Evolutionary conservation across 1,140 invertebrate species (phyloP), one percentile per base, ranked within the genome.

Genomic region (Brachionus plicatilis): DNA sequence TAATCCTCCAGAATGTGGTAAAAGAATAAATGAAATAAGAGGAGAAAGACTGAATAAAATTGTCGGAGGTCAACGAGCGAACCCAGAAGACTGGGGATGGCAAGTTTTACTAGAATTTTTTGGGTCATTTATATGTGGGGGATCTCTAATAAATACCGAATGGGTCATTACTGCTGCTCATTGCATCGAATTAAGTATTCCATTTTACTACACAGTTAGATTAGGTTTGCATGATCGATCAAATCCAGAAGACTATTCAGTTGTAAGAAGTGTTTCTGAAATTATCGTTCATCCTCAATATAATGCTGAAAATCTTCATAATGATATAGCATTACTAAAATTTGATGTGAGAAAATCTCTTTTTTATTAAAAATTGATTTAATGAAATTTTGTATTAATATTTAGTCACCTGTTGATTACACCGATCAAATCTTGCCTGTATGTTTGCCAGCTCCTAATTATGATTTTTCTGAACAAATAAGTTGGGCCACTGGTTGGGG

Each of bases 121-220:
- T 4, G 27, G 27, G 27, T 41, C 50, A 65, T 68, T 82, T 47
- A 43, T 2, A 1, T 82, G 79, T 47, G 79, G 92, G n/a, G 93
- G 92, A 47, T 90, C 90, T 8, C 86, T 93, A 3, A 91, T 93
- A 56, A 91, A 89, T 84, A 89, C 90, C 53, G 88, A 91, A 17
- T 93, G 93, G 86, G 90, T 93, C 0, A 65, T 94, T 14, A 93
- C 93, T 0, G 93, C 93, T 4, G 93, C 92, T 1, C 93, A 93
- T 86, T 93, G 93, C 85, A 45, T 68, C 70, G 86, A 20, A 8
- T 20, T 87, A 3, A 43, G n/a, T n/a, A 14, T 12, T 47, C 33
- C 79, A 56, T 29, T 12, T 29, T 20, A 20, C 33, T 37, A 65
- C 33, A 65, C 53, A 3, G 17, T 82, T 9, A 56, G 65, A 37